Evolutionary conservation across 2,888 invertebrate genomes (phyloP).

Genomic region (Patella pellucida): DNA sequence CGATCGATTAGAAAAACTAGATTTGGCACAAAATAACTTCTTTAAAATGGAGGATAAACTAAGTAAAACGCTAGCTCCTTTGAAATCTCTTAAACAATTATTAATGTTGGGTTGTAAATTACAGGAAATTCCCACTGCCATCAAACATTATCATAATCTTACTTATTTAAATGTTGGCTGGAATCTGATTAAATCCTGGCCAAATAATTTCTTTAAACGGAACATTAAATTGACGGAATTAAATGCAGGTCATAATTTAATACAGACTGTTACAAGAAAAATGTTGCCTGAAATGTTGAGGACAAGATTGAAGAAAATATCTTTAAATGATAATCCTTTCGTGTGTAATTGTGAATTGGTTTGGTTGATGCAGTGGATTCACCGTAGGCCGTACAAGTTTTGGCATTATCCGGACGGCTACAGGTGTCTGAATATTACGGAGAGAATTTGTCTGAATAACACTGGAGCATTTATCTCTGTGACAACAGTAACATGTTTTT

Average conservation of each 20-base stretch:
- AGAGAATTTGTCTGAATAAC: background rate
- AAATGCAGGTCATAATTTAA: background rate
- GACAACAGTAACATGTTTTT: background rate
- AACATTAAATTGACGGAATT: background rate
- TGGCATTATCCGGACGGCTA: background rate
- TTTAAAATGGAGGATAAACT: background rate
- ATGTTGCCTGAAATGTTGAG: background rate
- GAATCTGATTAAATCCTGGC: background rate
- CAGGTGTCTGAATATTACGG: background rate
- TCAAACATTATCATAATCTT: background rate
- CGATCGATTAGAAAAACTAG: background rate
- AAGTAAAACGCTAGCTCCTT: background rate
- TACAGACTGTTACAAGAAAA: background rate
- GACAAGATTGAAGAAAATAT: constrained; percentile 68
- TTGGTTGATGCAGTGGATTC: constrained; percentile 39
- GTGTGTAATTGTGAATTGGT: constrained; percentile 76
- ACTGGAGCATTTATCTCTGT: background rate
- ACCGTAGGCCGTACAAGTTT: background rate
- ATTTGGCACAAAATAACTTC: background rate
- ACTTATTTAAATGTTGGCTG: background rate
- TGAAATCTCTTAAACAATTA: background rate
- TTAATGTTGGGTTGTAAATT: background rate
- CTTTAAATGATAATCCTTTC: constrained; percentile 76
- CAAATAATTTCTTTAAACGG: background rate
- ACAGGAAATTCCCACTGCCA: background rate